A percentile compares a stretch with the other conserved stretches of the same genome.
Evolutionary conservation across 2,113 vertebrate species (phyloP).

Genomic region (Onychostruthus taczanowskii): DNA sequence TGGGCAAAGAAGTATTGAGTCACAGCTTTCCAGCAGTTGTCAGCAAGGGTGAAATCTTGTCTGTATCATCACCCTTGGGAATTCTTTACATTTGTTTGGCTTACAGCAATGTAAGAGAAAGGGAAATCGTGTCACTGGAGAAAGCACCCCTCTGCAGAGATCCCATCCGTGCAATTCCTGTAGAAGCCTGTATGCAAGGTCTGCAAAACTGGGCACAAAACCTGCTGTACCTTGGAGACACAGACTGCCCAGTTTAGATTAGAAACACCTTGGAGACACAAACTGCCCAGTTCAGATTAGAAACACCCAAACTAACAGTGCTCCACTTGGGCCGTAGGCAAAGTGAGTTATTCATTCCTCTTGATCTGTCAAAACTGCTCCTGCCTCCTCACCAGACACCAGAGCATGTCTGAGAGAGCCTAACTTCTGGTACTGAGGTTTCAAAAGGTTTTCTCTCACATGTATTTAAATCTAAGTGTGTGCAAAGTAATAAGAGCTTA

Average conservation of each 20-base stretch:
- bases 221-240: accelerated
- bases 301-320: not conserved
- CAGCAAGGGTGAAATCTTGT: not conserved
- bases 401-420: accelerated
- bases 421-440: not conserved
- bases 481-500: not conserved
- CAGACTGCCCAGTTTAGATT: not conserved
- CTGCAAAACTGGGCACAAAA: not conserved
- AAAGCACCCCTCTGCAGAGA: not conserved
- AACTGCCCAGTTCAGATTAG: not conserved
- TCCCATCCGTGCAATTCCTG: not conserved
- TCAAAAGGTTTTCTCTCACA: not conserved
- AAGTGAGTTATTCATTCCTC: not conserved
- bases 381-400: not conserved
- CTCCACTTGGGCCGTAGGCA: not conserved
- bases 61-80: not conserved
- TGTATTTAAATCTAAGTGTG: not conserved
- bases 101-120: not conserved
- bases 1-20: not conserved
- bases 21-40: conserved; percentile 1
- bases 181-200: not conserved
- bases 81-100: not conserved
- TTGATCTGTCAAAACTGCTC: not conserved
- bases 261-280: not conserved
- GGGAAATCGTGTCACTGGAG: not conserved